Percentiles rank a stretch among this genome's conserved stretches.
Evolutionary conservation across 1,140 invertebrate genomes (phyloP).

Genomic region (Penaeus chinensis): DNA sequence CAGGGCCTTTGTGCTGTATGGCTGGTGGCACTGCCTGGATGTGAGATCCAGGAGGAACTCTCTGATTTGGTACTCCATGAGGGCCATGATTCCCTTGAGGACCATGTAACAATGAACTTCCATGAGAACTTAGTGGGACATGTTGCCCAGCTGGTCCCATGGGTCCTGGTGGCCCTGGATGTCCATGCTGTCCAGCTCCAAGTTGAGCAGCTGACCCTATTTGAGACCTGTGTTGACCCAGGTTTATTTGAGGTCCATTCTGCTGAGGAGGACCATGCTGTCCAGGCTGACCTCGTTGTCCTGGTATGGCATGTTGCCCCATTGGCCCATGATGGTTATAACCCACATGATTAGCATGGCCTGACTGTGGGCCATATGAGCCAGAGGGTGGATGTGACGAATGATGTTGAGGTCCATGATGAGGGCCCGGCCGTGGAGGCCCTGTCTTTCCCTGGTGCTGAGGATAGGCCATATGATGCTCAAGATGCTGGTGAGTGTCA

Average conservation of each 20-base stretch:
- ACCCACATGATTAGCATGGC: conserved; percentile 3
- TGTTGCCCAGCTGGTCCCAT: conserved; percentile 8
- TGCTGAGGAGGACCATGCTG: conserved; percentile 11
- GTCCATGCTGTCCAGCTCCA: neutral
- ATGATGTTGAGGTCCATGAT: conserved; percentile 29
- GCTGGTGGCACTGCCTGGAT: neutral
- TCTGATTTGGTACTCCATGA: neutral
- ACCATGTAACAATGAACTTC: neutral
- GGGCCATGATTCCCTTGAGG: conserved; percentile 17
- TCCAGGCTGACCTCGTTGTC: neutral
- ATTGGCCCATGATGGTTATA: conserved; percentile 13
- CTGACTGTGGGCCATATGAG: conserved; percentile 12
- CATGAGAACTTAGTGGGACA: neutral
- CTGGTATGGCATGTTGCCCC: neutral
- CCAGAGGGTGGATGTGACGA: conserved; percentile 13
- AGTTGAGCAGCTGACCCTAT: conserved; percentile 1
- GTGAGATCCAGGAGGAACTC: neutral
- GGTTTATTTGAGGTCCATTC: neutral
- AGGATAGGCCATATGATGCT: conserved; percentile 42
- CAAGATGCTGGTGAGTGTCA: conserved; percentile 21
- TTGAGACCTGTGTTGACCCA: conserved; percentile 10
- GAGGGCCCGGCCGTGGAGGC: conserved; percentile 33
- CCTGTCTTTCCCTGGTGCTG: conserved; percentile 38
- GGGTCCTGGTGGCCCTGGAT: conserved; percentile 5
- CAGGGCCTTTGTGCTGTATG: conserved; percentile 42